Evolutionary conservation across 2,113 vertebrate species (phyloP), one percentile per base, ranked within the genome.

Genomic region (Nanorana parkeri): DNA sequence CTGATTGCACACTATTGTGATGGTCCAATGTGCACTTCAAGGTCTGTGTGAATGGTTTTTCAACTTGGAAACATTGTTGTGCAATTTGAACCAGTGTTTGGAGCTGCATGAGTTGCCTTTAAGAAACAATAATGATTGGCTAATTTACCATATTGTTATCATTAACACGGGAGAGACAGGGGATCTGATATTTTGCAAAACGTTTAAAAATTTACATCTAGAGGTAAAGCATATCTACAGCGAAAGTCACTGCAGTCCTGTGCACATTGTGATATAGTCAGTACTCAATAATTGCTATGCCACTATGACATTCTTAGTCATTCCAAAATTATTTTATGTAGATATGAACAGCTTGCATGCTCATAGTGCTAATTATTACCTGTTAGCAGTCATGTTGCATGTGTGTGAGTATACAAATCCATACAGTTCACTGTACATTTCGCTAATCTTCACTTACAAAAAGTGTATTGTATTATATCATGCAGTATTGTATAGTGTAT

Each of bases 61-160:
- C 15, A 26, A 63, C 10, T 3, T 13, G 15, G 8, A 26, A 63
- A 63, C 15, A 63, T 23, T n/a, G 58, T 10, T 61, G 60, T 26
- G 21, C 15, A 24, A 11, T 7, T 63, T 26, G 11, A 26, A 16
- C 16, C 60, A 24, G 23, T 63, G 21, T 36, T 7, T 23, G 17
- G 21, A 69, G 23, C 41, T 77, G 41, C 23, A 4, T 16, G 23
- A 8, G 47, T 52, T 54, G 17, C 28, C 77, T 68, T 69, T 69
- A 78, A 68, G 77, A 69, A 60, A 68, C 47, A n/a, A 47, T 68
- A 69, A 61, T 69, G 21, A 10, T 60, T 61, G 17, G 55, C 20
- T 61, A 17, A 32, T 51, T 41, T 79, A 80, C 69, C n/a, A 61
- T 61, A 80, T 69, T 80, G 66, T 60, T 80, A 80, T 55, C 29